Conservation (phyloP, 1,140 invertebrate genomes). For the Micrasema longulum region DNA sequence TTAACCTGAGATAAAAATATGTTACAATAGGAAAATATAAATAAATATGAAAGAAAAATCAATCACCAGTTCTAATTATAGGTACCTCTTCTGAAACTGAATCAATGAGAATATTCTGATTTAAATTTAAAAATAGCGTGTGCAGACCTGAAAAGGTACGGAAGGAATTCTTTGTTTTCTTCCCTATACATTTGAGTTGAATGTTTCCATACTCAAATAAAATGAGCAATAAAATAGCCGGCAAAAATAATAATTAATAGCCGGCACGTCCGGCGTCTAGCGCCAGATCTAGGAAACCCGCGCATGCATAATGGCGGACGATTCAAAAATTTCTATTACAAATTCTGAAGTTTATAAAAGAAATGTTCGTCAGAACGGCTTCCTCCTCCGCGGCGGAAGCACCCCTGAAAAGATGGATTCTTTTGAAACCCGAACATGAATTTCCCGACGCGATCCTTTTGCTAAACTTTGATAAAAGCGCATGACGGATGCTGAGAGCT, state of each 20-base stretch:
- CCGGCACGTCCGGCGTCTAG: slow-evolving; percentile 29
- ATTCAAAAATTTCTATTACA: no score
- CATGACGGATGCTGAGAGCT: slow-evolving; percentile 7
- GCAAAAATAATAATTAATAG: slow-evolving; percentile 33
- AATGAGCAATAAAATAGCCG: slow-evolving; percentile 25
- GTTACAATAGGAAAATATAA: no score
- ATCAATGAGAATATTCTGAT: no score
- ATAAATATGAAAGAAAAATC: no score
- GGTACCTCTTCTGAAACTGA: no score
- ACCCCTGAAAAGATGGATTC: slow-evolving; percentile 38
- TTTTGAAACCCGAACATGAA: slow-evolving; percentile 34
- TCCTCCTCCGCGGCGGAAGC: slow-evolving; percentile 1
- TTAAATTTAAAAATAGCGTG: no score
- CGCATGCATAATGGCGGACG: slow-evolving; percentile 15
- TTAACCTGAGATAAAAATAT: no score
- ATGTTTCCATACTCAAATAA: no score
- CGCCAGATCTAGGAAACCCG: slow-evolving; percentile 29
- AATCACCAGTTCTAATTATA: no score
- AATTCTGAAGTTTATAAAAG: slow-evolving; percentile 42
- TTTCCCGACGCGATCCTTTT: slow-evolving; percentile 13
- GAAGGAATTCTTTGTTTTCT: no score
- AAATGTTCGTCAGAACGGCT: slow-evolving; percentile 27
- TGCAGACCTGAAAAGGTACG: no score
- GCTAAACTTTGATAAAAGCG: slow-evolving; percentile 17
- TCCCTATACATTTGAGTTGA: no score